These are phyloP conservation scores for Scaptomyza cyrtandrae DNA, from an alignment of 2,888 invertebrate genomes.

Conservation along the genomic window DNA sequence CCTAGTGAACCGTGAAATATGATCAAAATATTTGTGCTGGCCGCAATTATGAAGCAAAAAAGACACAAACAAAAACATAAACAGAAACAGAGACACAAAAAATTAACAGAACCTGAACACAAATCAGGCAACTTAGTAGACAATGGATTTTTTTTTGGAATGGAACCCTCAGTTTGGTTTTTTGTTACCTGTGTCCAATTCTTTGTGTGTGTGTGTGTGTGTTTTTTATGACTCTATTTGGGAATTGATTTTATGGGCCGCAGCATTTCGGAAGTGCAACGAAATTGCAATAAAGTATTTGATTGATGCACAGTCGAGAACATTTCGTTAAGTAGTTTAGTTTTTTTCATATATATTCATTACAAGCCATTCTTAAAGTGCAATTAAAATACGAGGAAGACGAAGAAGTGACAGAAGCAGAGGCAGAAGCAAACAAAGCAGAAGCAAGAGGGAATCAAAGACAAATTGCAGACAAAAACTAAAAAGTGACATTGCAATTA, in stretches of 20 bases:
- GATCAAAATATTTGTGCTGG: constrained; percentile 75
- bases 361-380: constrained; percentile 18
- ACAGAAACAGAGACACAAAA: constrained; percentile 17
- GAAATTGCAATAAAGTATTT: constrained; percentile 64
- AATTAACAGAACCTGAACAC: constrained; percentile 12
- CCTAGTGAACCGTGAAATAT: constrained; percentile 75
- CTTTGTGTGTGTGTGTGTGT: constrained; percentile 7
- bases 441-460: constrained; percentile 61
- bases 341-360: constrained; percentile 1
- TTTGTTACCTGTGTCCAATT: constrained; percentile 67
- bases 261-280: constrained; percentile 59
- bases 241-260: constrained; percentile 64
- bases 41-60: constrained; percentile 63
- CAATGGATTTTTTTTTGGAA: constrained; percentile 22
- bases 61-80: constrained; percentile 25
- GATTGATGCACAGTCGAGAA: constrained; percentile 48
- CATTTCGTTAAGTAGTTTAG: constrained; percentile 24
- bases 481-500: constrained; percentile 72
- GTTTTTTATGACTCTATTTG: constrained; percentile 73
- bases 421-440: no score
- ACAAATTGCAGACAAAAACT: constrained; percentile 71
- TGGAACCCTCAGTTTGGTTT: constrained; percentile 59
- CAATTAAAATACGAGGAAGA: constrained; percentile 35
- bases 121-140: constrained; percentile 34
- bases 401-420: constrained; percentile 20